Percentiles rank a stretch among this genome's conserved stretches.
These are phyloP conservation scores for Archivesica marissinica DNA, from an alignment of 1,140 invertebrate genomes.

Conservation along the genomic window DNA sequence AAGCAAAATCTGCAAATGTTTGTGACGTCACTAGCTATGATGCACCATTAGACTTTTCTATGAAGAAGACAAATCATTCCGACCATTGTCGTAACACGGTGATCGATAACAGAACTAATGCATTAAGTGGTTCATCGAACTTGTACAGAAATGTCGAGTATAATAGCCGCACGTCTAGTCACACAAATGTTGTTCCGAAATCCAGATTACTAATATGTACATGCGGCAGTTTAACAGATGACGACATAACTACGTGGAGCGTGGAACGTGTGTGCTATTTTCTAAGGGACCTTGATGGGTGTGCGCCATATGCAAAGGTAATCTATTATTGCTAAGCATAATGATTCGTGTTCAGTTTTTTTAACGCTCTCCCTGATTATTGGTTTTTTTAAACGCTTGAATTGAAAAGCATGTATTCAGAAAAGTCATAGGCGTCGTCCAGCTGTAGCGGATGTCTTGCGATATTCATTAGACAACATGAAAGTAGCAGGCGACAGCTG, in stretches of 20 bases:
- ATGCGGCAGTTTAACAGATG: not conserved
- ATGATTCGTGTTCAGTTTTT: too few species aligned
- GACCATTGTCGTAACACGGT: not conserved
- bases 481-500: too few species aligned
- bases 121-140: not conserved
- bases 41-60: conserved; percentile 47
- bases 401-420: too few species aligned
- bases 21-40: not conserved
- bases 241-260: conserved; percentile 40
- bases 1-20: not conserved
- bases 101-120: not conserved
- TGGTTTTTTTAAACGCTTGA: too few species aligned
- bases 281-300: conserved; percentile 48
- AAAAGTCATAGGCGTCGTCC: too few species aligned
- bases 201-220: not conserved
- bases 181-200: not conserved
- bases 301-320: conserved; percentile 53
- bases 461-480: too few species aligned
- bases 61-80: conserved; percentile 6
- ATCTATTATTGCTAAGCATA: too few species aligned
- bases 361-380: too few species aligned
- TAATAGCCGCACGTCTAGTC: not conserved
- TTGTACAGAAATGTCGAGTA: not conserved
- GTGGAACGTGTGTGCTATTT: conserved; percentile 55
- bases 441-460: too few species aligned